Conservation (phyloP, 2,113 vertebrate species). For the Rhagologus leucostigma region DNA sequence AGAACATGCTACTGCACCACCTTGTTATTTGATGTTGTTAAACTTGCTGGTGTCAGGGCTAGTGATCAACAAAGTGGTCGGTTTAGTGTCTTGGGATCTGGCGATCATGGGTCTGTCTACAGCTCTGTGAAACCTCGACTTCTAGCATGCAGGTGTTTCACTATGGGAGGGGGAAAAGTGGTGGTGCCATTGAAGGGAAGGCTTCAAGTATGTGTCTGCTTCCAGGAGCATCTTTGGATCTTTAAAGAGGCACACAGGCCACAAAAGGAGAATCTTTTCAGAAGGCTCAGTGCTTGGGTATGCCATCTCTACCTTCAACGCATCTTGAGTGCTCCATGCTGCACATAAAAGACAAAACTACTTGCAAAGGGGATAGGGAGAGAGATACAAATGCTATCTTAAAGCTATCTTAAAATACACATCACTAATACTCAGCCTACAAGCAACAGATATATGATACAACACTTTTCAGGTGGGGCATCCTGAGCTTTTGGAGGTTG, state of each 20-base stretch:
- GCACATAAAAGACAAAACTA: background rate
- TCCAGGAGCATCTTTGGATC: background rate
- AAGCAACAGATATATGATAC: background rate
- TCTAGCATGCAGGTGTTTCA: background rate
- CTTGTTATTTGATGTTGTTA: background rate
- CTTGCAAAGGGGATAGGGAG: background rate
- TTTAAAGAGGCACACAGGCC: background rate
- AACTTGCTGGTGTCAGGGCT: background rate
- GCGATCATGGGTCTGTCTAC: accelerated
- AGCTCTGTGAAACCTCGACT: background rate
- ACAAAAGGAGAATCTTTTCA: background rate
- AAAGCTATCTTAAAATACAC: background rate
- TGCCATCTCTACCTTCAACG: background rate
- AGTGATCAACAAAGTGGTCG: background rate
- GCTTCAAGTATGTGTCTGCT: background rate
- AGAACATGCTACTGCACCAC: background rate
- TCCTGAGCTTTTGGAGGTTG: background rate
- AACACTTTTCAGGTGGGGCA: background rate
- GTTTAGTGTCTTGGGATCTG: background rate
- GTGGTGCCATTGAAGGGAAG: background rate
- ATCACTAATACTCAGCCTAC: background rate
- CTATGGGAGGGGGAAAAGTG: background rate
- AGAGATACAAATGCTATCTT: background rate
- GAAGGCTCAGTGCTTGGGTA: background rate
- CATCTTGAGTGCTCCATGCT: background rate